These are phyloP conservation scores for Tyrophagus putrescentiae DNA, from an alignment of 1,140 invertebrate genomes.

Conservation along the genomic window DNA sequence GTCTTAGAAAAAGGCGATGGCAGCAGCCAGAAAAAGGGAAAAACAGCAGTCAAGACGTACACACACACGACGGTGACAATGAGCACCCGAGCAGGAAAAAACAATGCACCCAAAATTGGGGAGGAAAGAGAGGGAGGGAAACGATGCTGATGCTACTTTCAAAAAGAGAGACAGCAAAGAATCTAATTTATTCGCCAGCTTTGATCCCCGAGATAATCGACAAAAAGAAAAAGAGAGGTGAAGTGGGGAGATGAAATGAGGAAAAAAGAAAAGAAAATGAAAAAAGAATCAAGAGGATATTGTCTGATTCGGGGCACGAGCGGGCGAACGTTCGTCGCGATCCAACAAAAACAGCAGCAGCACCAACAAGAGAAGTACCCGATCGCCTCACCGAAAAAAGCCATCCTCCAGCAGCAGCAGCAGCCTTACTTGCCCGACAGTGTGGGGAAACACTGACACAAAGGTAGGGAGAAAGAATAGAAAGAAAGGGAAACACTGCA, in stretches of 20 bases:
- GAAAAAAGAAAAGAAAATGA: not conserved
- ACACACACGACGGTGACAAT: slow-evolving; percentile 12
- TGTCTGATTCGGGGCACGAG: too few relatives aligned
- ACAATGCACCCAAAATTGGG: too few relatives aligned
- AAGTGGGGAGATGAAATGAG: not conserved
- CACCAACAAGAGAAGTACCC: too few relatives aligned
- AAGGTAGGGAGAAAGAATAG: too few relatives aligned
- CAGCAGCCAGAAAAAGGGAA: not conserved
- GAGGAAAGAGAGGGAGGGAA: not conserved
- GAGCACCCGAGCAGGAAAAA: too few relatives aligned
- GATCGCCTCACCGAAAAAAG: not conserved
- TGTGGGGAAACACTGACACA: too few relatives aligned
- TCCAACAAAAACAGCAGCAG: not conserved
- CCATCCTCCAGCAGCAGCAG: not conserved
- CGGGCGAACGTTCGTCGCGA: not conserved
- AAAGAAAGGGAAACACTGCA: too few relatives aligned
- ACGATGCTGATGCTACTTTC: too few relatives aligned
- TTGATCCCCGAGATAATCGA: slow-evolving; percentile 15
- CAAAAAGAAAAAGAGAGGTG: too few relatives aligned
- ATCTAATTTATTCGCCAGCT: slow-evolving; percentile 12
- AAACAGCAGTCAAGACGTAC: not conserved
- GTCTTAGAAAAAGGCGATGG: too few relatives aligned
- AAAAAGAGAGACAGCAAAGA: not conserved
- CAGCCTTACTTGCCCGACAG: too few relatives aligned
- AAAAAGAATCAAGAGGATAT: not conserved